These are phyloP conservation scores for Colostygia pectinataria DNA, from an alignment of 2,888 invertebrate species.

Conservation along the genomic window DNA sequence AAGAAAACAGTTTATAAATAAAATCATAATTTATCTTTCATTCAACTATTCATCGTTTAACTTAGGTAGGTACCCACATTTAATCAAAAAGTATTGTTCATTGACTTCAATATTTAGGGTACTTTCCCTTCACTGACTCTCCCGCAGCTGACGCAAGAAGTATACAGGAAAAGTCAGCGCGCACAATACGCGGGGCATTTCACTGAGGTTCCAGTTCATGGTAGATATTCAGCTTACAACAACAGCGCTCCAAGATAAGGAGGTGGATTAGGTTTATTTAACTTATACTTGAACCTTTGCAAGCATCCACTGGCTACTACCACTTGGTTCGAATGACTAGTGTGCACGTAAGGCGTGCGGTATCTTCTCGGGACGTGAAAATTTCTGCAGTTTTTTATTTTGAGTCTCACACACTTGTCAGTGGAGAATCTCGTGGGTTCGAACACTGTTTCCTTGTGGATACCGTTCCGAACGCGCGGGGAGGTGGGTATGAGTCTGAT, in stretches of 20 bases:
- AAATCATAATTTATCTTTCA: conserved; percentile 30
- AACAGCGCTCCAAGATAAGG: conserved; percentile 70
- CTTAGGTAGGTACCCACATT: too few species aligned
- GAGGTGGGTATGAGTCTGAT: conserved; percentile 49
- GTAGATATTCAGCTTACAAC: conserved; percentile 50
- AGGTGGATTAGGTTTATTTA: conserved; percentile 56
- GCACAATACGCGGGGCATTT: too few species aligned
- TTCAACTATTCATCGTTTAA: too few species aligned
- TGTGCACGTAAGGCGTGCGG: conserved; percentile 33
- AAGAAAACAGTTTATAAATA: conserved; percentile 1
- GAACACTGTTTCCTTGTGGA: conserved; percentile 59
- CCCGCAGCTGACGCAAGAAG: too few species aligned
- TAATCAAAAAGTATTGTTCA: too few species aligned
- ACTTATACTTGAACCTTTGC: conserved; percentile 71
- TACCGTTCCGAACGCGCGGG: conserved; percentile 38
- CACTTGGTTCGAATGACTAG: conserved; percentile 38
- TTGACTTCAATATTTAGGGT: too few species aligned
- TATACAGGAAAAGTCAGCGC: too few species aligned
- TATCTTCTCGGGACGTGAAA: conserved; percentile 39
- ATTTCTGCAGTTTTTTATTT: conserved; percentile 62
- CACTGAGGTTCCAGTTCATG: too few species aligned
- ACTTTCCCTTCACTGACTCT: too few species aligned
- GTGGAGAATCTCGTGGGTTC: conserved; percentile 56
- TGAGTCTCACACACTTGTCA: conserved; percentile 54
- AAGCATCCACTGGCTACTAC: conserved; percentile 64